Conservation (phyloP, 1,140 invertebrate genomes). For the Frieseomelitta varia region DNA sequence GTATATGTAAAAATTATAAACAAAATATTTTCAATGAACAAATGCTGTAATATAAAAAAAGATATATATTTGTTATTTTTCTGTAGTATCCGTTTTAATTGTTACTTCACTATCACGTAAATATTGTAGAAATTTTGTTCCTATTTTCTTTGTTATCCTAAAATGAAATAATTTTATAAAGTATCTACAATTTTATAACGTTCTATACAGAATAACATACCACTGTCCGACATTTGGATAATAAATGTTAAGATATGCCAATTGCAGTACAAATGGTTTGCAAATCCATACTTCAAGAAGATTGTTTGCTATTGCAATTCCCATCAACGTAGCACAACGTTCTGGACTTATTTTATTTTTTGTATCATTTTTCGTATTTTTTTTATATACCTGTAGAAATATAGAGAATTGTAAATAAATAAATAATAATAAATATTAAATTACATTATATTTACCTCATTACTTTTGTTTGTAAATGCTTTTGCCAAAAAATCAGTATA, state of each 20-base stretch:
- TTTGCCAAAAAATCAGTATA: slow-evolving; percentile 88
- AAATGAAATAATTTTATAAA: slow-evolving; percentile 16
- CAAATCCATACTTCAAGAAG: slow-evolving; percentile 90
- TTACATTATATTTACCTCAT: slow-evolving; percentile 80
- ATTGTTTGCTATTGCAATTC: slow-evolving; percentile 89
- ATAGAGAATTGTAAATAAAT: neutral
- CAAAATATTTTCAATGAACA: neutral
- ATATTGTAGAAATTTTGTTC: slow-evolving; percentile 72
- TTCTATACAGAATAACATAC: slow-evolving; percentile 77
- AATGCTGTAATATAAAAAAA: neutral
- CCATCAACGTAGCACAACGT: slow-evolving; percentile 88
- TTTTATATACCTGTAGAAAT: slow-evolving; percentile 82
- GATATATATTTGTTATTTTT: neutral
- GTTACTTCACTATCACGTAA: slow-evolving; percentile 76
- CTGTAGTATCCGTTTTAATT: slow-evolving; percentile 11
- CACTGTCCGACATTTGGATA: slow-evolving; percentile 84
- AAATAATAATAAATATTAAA: neutral
- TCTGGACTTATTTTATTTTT: slow-evolving; percentile 86
- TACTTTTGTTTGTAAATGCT: slow-evolving; percentile 86
- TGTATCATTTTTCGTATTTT: slow-evolving; percentile 78
- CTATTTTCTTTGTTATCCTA: slow-evolving; percentile 70
- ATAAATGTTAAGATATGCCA: slow-evolving; percentile 86
- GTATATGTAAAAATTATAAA: neutral
- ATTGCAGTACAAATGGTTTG: slow-evolving; percentile 84
- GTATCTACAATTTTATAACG: no score